phyloP scores from a whole-genome alignment of 2,888 invertebrate genomes.

The Drosophila subquinaria region DNA sequence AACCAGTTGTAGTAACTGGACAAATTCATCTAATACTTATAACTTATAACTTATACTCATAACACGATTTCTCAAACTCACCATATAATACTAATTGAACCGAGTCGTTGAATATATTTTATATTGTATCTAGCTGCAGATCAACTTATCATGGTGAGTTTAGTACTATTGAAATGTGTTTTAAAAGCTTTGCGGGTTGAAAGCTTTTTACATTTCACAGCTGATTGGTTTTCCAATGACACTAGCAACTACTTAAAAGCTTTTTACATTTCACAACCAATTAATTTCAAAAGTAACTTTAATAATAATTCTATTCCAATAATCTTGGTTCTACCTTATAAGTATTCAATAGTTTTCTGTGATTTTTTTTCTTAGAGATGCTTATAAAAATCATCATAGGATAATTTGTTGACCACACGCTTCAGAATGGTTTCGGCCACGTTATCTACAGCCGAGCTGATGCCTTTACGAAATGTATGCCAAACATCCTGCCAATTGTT shows the following conservation, averaged over 20 bases:
- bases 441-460: not conserved
- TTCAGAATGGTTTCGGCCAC: not conserved
- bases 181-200: slow-evolving; percentile 6
- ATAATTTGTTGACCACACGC: not conserved
- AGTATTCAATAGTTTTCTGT: not conserved
- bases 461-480: not conserved
- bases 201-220: slow-evolving; percentile 16
- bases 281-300: not conserved
- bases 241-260: not conserved
- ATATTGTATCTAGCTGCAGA: not conserved
- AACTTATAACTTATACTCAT: slow-evolving; percentile 19
- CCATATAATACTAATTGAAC: slow-evolving; percentile 11
- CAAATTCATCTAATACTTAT: not conserved
- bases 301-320: not conserved
- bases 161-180: not conserved
- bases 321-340: not conserved
- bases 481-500: not conserved
- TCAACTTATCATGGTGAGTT: slow-evolving; percentile 15
- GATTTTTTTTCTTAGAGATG: not conserved
- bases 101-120: slow-evolving; percentile 1
- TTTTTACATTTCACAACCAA: not conserved
- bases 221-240: slow-evolving; percentile 12
- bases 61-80: slow-evolving; percentile 39
- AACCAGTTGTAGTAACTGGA: slow-evolving; percentile 10
- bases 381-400: not conserved